Percentiles rank a stretch among this genome's conserved stretches.
phyloP scores from a whole-genome alignment of 2,888 invertebrate species.

The Tryphoninae sp. region DNA sequence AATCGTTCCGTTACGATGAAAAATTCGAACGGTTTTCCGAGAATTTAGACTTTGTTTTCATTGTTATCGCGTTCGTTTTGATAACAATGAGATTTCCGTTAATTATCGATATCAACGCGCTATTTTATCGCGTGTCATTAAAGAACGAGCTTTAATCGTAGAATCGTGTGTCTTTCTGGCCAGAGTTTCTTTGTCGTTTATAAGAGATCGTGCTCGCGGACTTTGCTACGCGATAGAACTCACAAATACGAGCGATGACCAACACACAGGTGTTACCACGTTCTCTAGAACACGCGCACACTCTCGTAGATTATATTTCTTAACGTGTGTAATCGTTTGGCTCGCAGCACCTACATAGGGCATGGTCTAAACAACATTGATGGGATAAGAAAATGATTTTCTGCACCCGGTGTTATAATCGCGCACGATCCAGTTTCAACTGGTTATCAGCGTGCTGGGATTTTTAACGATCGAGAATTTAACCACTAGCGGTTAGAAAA shows the following conservation, averaged over 20 bases:
- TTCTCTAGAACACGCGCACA: conserved; percentile 17
- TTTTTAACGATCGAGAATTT: conserved; percentile 47
- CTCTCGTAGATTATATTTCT: conserved; percentile 25
- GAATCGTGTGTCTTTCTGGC: background rate
- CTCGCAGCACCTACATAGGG: conserved; percentile 19
- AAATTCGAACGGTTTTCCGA: conserved; percentile 47
- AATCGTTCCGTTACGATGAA: conserved; percentile 32
- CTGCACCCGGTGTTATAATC: conserved; percentile 53
- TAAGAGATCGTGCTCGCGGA: background rate
- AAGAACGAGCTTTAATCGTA: no score
- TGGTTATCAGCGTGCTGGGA: conserved; percentile 25
- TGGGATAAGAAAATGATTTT: conserved; percentile 43
- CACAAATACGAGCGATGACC: background rate
- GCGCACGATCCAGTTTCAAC: conserved; percentile 55
- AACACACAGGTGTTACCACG: conserved; percentile 50
- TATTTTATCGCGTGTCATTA: background rate
- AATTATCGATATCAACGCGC: no score
- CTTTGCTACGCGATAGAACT: background rate
- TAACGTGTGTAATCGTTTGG: conserved; percentile 40
- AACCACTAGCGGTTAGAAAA: conserved; percentile 29
- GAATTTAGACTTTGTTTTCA: conserved; percentile 42
- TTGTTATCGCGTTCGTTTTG: conserved; percentile 5
- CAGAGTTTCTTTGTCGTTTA: conserved; percentile 2
- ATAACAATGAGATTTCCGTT: no score
- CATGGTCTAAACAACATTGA: conserved; percentile 15